A percentile compares a stretch with the other conserved stretches of the same genome.
phyloP scores from a whole-genome alignment of 2,797 vertebrate genomes.

The Iguana delicatissima region DNA sequence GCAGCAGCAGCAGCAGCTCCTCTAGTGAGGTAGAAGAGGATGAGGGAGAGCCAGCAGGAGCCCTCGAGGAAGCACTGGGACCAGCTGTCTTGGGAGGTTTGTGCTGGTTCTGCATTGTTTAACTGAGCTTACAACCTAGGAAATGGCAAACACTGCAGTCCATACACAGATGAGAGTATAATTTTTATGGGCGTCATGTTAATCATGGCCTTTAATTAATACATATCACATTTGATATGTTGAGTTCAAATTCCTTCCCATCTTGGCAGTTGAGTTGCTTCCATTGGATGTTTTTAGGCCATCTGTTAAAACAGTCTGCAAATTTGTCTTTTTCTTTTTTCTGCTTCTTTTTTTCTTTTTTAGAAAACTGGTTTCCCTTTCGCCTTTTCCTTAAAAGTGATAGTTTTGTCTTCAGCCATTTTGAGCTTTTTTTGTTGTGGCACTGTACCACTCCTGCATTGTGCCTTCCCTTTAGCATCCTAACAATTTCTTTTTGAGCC shows the following conservation, averaged over 20 bases:
- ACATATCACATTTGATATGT: no score
- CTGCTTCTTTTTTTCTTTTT: no score
- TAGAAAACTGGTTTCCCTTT: background rate
- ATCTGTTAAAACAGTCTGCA: background rate
- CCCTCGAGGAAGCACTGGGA: conserved; percentile 27
- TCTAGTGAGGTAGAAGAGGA: conserved; percentile 70
- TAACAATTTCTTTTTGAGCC: background rate
- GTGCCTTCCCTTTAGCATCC: background rate
- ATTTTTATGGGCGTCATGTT: no score
- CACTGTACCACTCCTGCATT: background rate
- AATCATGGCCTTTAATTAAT: no score
- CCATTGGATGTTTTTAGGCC: background rate
- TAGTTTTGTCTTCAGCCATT: background rate
- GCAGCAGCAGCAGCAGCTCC: conserved; percentile 69
- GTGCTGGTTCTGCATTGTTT: conserved; percentile 28
- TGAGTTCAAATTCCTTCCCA: no score
- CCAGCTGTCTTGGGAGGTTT: conserved; percentile 68
- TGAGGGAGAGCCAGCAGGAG: conserved; percentile 25
- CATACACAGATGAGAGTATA: no score
- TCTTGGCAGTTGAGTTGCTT: background rate
- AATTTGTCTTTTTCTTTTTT: background rate
- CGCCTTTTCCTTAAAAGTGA: background rate
- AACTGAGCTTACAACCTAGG: no score
- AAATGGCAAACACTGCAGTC: no score
- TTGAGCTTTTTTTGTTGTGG: background rate